Evolutionary conservation across 1,140 invertebrate genomes (phyloP), one percentile per base, ranked within the genome.

Genomic region (Brachionus paranguensis): DNA sequence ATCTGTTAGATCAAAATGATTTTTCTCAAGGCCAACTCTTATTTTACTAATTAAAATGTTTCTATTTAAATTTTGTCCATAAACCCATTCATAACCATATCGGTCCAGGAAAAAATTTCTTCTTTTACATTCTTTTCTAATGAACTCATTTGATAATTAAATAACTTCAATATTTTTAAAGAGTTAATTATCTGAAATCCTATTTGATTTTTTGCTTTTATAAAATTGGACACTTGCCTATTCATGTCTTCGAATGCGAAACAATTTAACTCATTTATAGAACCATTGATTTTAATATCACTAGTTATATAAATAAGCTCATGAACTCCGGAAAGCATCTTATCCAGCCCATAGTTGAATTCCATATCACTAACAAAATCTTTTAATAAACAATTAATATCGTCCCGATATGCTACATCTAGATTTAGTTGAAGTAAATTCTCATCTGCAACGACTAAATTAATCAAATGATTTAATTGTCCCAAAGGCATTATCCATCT

Each of bases 311-410:
- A 37, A 41, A 72, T 72, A 1, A 72, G 33, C 33, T 72, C 68
- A 72, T 72, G 68, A 17, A 72, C 68, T 17, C 68, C 68, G 6
- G 37, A 72, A 33, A 72, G 68, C 68, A 72, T 72, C 12, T 37
- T 37, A 37, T 72, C 33, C 14, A 37, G 2, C 11, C 68, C 68
- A 17, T 41, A 72, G 37, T 37, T 37, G 37, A 72, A 33, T 41
- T n/a, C n/a, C n/a, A n/a, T n/a, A n/a, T 72, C 33, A 37, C 33
- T 5, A 72, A 72, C 68, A 41, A 43, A 41, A 41, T 72, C 68
- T 41, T n/a, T 72, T 37, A 72, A 72, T 72, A 72, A 72, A 17
- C 29, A 72, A 72, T 72, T 43, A 37, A 72, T 72, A 41, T 72
- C 37, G 27, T 72, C 68, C 37, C 43, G 12, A 37, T 37, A 41